Evolutionary conservation across 2,888 invertebrate species (phyloP), one percentile per base, ranked within the genome.

Genomic region (Dioctria linearis): DNA sequence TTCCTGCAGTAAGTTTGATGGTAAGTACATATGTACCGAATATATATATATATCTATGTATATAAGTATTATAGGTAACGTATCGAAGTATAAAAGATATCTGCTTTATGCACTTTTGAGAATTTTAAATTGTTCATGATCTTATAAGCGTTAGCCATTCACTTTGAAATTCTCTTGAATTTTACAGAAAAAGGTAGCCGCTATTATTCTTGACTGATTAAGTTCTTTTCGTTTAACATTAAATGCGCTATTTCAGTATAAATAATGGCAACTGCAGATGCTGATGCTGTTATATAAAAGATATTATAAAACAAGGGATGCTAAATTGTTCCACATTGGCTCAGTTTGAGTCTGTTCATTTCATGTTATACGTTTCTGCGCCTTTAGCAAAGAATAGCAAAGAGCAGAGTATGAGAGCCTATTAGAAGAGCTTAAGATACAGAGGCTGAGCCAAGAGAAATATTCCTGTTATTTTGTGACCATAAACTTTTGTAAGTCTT

Each of bases 41-140:
- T 2, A 25, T 25, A 25, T 25, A 25, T 25, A 25, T 25, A 25
- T 25, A 25, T 25, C 0, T 25, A 25, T 25, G 25, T 25, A 25
- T 25, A 25, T 25, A 25, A 25, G 25, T 49, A 67, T 67, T 67
- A 43, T 46, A 37, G 42, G 67, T n/a, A 43, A 37, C 46, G 46
- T 46, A 49, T 67, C 49, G 25, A 25, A 25, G 25, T 25, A 25
- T 25, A 25, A 25, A 25, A 51, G 51, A 51, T 51, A 39, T 40
- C 54, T 71, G 54, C 11, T 9, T 71, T 49, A 37, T 71, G 54
- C 51, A 51, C 49, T 71, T 71, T 71, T 71, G 40, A 51, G 54
- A 71, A 71, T 51, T 71, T 71, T 71, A 71, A 71, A 71, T 49
- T 39, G 71, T 51, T n/a, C 71, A 71, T 54, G 8, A 4, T 67